These are phyloP conservation scores for Moxostoma hubbsi DNA, from an alignment of 2,797 vertebrate species.

Conservation along the genomic window DNA sequence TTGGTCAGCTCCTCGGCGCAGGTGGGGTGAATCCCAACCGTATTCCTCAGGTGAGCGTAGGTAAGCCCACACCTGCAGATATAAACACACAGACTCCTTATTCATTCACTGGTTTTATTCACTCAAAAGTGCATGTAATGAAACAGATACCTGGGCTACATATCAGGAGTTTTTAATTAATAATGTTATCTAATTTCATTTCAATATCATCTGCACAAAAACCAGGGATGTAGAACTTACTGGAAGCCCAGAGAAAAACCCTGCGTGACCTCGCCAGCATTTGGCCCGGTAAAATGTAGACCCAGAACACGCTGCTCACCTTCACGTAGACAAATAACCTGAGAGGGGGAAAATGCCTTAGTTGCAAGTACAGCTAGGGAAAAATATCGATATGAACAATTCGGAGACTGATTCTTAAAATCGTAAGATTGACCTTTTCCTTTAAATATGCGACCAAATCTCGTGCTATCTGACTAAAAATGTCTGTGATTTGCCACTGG, in stretches of 20 bases:
- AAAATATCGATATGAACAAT: too few species aligned
- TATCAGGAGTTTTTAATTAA: slow-evolving; percentile 2
- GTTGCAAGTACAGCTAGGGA: not conserved
- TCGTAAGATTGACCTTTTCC: too few species aligned
- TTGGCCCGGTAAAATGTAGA: slow-evolving; percentile 94
- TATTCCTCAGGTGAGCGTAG: slow-evolving; percentile 83
- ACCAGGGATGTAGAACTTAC: slow-evolving; percentile 75
- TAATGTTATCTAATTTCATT: not conserved
- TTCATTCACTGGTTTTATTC: slow-evolving; percentile 21
- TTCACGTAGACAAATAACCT: slow-evolving; percentile 89
- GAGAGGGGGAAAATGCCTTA: slow-evolving; percentile 17
- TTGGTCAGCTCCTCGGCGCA: slow-evolving; percentile 92
- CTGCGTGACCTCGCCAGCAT: slow-evolving; percentile 93
- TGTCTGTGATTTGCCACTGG: too few species aligned
- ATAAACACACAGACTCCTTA: slow-evolving; percentile 17
- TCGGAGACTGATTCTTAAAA: too few species aligned
- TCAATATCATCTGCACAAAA: not conserved
- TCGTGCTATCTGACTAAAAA: too few species aligned
- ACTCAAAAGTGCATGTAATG: not conserved
- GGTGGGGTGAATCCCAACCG: slow-evolving; percentile 94
- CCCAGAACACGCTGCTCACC: slow-evolving; percentile 87
- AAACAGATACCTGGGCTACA: slow-evolving; percentile 10
- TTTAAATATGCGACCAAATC: too few species aligned
- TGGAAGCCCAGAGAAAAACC: slow-evolving; percentile 92
- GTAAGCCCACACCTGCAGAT: slow-evolving; percentile 87